A percentile compares a stretch with the other conserved stretches of the same genome.
phyloP scores from a whole-genome alignment of 23 tunicate species.

The Phallusia fumigata region DNA sequence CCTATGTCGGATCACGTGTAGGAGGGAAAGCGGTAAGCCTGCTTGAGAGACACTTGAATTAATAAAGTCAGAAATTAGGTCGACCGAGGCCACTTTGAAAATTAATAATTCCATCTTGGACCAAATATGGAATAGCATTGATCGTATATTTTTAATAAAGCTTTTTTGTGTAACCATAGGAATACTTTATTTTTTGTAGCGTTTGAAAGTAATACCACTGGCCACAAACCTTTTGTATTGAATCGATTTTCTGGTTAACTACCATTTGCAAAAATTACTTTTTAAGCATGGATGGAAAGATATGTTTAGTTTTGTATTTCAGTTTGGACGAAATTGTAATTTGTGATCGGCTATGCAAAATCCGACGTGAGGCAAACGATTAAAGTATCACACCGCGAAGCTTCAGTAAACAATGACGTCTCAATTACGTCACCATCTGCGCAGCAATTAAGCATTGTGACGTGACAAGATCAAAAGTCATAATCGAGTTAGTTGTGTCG shows the following conservation, averaged over 20 bases:
- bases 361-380: neutral
- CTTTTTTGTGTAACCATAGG: too few relatives aligned
- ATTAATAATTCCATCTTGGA: neutral
- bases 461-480: constrained; percentile 8
- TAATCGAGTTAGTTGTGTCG: too few relatives aligned
- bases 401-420: constrained; percentile 7
- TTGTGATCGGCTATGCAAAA: too few relatives aligned
- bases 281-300: too few relatives aligned
- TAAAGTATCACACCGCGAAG: neutral
- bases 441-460: neutral
- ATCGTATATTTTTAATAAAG: too few relatives aligned
- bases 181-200: too few relatives aligned
- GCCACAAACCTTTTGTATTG: too few relatives aligned
- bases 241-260: too few relatives aligned
- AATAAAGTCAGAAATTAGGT: constrained; percentile 3
- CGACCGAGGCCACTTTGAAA: neutral
- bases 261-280: too few relatives aligned
- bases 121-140: neutral
- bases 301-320: too few relatives aligned
- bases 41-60: neutral
- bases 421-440: neutral
- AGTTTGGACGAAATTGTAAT: too few relatives aligned
- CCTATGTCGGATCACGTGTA: neutral
- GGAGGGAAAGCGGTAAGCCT: neutral
- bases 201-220: too few relatives aligned